Evolutionary conservation across 2,888 invertebrate species (phyloP).

Genomic region (Heliconius charithonia): DNA sequence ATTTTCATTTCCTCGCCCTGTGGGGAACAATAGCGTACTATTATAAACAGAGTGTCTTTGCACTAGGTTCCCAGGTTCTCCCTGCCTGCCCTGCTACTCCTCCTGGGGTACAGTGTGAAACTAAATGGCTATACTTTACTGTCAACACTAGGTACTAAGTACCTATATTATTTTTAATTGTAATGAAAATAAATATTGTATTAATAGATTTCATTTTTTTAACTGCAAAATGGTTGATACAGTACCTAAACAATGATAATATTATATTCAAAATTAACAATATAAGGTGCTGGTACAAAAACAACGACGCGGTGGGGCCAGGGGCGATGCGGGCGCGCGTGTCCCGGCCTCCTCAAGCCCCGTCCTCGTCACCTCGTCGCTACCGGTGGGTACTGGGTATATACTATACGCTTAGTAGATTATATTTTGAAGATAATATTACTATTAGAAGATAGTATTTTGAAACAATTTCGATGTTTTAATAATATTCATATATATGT

Average conservation of each 20-base stretch:
- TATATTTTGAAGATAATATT: background rate
- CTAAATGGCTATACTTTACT: too few species aligned
- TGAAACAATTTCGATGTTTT: background rate
- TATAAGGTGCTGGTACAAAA: conserved; percentile 56
- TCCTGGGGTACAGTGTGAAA: too few species aligned
- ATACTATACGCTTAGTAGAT: background rate
- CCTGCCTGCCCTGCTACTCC: too few species aligned
- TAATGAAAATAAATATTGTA: too few species aligned
- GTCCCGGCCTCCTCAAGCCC: conserved; percentile 30
- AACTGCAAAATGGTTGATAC: background rate
- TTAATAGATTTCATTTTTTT: background rate
- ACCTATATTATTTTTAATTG: too few species aligned
- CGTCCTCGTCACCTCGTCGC: conserved; percentile 4
- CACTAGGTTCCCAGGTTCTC: too few species aligned
- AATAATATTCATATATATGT: background rate
- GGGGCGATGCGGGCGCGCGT: conserved; percentile 23
- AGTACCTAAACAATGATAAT: background rate
- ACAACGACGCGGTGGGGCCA: conserved; percentile 44
- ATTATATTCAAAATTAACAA: background rate
- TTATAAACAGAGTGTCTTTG: too few species aligned
- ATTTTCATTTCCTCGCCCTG: too few species aligned
- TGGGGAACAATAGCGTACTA: too few species aligned
- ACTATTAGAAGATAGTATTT: background rate
- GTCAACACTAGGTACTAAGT: too few species aligned
- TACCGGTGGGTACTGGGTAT: background rate